Conservation (phyloP, 2,113 vertebrate species). For the Notothenia rossii region DNA sequence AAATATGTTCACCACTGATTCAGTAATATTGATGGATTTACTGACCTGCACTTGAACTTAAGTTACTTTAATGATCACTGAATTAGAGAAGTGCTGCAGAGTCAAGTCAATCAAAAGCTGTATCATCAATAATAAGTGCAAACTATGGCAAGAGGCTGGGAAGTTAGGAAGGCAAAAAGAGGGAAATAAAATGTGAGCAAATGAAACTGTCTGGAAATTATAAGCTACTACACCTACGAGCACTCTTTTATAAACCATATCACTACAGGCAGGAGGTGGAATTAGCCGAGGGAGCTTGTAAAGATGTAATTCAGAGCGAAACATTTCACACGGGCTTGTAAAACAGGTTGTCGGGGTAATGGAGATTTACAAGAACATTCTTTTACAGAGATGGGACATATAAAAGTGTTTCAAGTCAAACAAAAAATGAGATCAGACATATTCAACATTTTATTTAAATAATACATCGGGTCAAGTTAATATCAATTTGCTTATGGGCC, state of each 20-base stretch:
- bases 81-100: slow-evolving; percentile 27
- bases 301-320: slow-evolving; percentile 23
- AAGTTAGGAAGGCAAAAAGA: slow-evolving; percentile 42
- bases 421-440: neutral
- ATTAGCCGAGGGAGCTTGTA: slow-evolving; percentile 27
- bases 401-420: slow-evolving; percentile 4
- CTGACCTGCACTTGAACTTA: slow-evolving; percentile 37
- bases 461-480: too few species aligned
- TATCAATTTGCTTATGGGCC: too few species aligned
- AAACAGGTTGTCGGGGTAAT: slow-evolving; percentile 13
- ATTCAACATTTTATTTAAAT: neutral
- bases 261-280: slow-evolving; percentile 18
- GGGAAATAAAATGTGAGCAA: slow-evolving; percentile 51
- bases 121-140: slow-evolving; percentile 18
- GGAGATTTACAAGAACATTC: neutral
- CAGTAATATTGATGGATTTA: neutral
- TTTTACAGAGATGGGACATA: neutral
- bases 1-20: slow-evolving; percentile 5
- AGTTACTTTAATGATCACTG: slow-evolving; percentile 3
- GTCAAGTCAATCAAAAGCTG: slow-evolving; percentile 19
- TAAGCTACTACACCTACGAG: slow-evolving; percentile 40
- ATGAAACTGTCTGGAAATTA: slow-evolving; percentile 56
- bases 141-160: neutral
- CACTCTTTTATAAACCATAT: slow-evolving; percentile 37
- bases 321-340: slow-evolving; percentile 19